Base-by-base conservation (phyloP, 2,797 vertebrate species). In the Podargus strigoides region DNA sequence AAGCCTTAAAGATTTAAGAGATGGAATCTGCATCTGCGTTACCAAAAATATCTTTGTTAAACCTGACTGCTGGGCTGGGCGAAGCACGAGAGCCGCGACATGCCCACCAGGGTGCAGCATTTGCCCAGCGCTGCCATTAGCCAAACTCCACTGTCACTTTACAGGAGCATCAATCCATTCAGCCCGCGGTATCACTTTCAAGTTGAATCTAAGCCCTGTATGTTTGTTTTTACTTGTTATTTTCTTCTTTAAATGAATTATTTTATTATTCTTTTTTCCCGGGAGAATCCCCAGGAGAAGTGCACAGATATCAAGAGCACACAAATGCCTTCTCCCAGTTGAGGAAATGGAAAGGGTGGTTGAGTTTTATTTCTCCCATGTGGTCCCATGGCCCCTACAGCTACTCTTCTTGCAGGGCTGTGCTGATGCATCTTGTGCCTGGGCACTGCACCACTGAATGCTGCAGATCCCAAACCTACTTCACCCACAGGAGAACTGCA, bases 1-100 rank as follows among this genome's bases (percentile, higher is more conserved):
- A 94, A 96, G 94, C 93, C 92, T 92, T 89, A 91, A 94, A 93
- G 93, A 94, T 93, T 93, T 93, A 92, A 85, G 86, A 53, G 67
- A 60, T 75, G 58, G 88, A 59, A 89, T 79, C 87, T 85, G 79
- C 94, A 93, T 94, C 82, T 95, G 86, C 4, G 37, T 49, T 77
- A 36, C 94, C 89, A 78, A 83, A 96, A 96, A 94, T 96, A 95
- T 72, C 92, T 58, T 32, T 44, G 50, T 73, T 94, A 79, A 95
- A 90, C 36, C 72, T 86, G 39, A 21, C 44, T 70, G 69, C 80
- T 74, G 58, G 81, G 67, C 13, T 15, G 60, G 90, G 70, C 1
- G 32, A 52, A 74, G 36, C 39, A 6, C 21, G 69, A n/a, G 85
- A 76, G 55, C 23, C 2, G 9, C 20, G 68, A 14, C 80, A 56